Evolutionary conservation across 2,888 invertebrate genomes (phyloP).

Genomic region (Ochropleura leucogaster): DNA sequence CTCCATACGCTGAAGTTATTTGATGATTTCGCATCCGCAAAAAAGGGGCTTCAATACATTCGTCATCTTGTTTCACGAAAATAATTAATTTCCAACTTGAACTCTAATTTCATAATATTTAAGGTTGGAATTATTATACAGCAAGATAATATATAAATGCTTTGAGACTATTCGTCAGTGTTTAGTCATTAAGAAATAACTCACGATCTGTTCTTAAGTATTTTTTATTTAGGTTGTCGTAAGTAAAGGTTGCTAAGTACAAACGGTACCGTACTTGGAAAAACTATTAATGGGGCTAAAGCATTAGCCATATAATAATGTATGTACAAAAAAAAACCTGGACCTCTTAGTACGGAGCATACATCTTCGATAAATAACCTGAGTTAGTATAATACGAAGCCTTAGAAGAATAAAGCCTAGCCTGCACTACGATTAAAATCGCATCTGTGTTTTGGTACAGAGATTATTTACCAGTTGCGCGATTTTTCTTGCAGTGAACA

Average conservation of each 20-base stretch:
- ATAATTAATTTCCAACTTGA: background rate
- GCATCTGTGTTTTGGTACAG: too few relatives aligned
- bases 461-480: background rate
- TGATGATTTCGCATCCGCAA: background rate
- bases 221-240: constrained; percentile 7
- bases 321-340: too few relatives aligned
- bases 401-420: background rate
- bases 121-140: background rate
- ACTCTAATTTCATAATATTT: background rate
- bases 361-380: background rate
- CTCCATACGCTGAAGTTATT: too few relatives aligned
- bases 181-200: background rate
- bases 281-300: background rate
- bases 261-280: background rate
- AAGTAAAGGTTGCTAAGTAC: background rate
- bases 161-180: background rate
- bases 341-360: background rate
- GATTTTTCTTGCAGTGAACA: background rate
- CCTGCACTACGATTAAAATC: background rate
- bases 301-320: background rate
- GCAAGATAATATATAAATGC: background rate
- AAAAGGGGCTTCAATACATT: background rate
- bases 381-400: background rate
- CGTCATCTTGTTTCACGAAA: background rate
- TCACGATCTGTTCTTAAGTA: background rate